phyloP scores from a whole-genome alignment of 1,140 invertebrate genomes.

The Octopus sinensis region DNA sequence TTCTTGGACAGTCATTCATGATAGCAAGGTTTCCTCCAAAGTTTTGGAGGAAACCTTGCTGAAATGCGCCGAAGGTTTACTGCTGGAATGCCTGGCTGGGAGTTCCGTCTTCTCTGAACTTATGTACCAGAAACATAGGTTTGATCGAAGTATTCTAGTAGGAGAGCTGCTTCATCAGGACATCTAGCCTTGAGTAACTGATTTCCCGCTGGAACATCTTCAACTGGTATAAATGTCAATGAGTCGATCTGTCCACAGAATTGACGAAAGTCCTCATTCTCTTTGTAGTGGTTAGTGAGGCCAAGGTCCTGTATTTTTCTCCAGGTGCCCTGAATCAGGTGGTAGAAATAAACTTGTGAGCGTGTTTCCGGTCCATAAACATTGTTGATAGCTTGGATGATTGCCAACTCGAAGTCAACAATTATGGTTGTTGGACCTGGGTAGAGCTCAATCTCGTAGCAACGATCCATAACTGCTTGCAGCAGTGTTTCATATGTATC shows the following conservation, averaged over 20 bases:
- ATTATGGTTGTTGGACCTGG: conserved; percentile 9
- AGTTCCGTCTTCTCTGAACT: background rate
- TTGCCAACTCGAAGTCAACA: conserved; percentile 17
- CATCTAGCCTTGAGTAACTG: conserved; percentile 6
- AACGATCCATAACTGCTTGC: background rate
- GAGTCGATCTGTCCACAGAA: conserved; percentile 25
- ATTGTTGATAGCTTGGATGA: background rate
- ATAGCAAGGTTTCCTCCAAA: conserved; percentile 18
- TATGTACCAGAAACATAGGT: conserved; percentile 22
- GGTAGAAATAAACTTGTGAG: conserved; percentile 4
- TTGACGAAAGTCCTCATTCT: conserved; percentile 20
- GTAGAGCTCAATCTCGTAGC: background rate
- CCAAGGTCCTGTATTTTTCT: conserved; percentile 27
- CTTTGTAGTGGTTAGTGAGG: conserved; percentile 18
- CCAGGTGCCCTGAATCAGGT: conserved; percentile 26
- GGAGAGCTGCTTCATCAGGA: conserved; percentile 14
- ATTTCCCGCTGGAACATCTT: conserved; percentile 15
- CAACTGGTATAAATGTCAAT: conserved; percentile 23
- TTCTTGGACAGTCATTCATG: conserved; percentile 11
- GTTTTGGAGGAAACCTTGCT: conserved; percentile 9
- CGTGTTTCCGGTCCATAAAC: background rate
- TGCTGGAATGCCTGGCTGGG: background rate
- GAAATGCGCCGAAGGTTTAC: background rate
- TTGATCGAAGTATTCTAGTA: conserved; percentile 20
- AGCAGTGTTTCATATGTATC: conserved; percentile 15